Base-by-base conservation (phyloP, 2,888 invertebrate genomes). In the Euplagia quadripunctaria region DNA sequence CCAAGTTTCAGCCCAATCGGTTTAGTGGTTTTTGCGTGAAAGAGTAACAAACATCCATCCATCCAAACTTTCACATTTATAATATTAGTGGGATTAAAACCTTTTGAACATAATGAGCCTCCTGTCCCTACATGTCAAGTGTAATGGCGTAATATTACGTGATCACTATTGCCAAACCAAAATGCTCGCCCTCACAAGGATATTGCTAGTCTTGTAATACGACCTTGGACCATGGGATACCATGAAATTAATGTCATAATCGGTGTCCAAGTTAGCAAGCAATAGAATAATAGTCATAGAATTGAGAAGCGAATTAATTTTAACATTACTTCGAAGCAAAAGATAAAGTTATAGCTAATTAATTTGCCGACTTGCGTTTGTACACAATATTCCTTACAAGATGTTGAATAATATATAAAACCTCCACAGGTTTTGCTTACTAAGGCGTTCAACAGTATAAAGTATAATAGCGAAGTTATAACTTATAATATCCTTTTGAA, bases 91-190 rank as follows among this genome's bases (percentile, higher is more conserved):
- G n/a, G n/a, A n/a, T n/a, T n/a, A 46, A 55, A 42, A 20, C 20
- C n/a, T 68, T 58, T n/a, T 43, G 9, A 41, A 67, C 16, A 6
- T 42, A 55, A 7, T 1, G 46, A 5, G n/a, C 76, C 73, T 78
- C 75, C 78, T 51, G 70, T 6, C 20, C 14, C 4, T 52, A 46
- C 68, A 66, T 55, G 46, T 67, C 55, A 43, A 14, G n/a, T 55
- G 20, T 8, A 4, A 68, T 87, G 83, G 75, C 86, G 79, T 51
- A 79, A 71, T 12, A 16, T 17, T 80, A 86, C 85, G 86, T 88
- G 87, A 78, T 69, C 65, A 69, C 73, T 81, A 82, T 84, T 86
- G 76, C 76, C 74, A 81, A 79, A 80, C 71, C 43, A 64, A 17
- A 64, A 2, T 61, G 69, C 61, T 41, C 51, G 82, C 83, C 84